Evolutionary conservation across 2,113 vertebrate genomes (phyloP).

Genomic region (Bos javanicus): DNA sequence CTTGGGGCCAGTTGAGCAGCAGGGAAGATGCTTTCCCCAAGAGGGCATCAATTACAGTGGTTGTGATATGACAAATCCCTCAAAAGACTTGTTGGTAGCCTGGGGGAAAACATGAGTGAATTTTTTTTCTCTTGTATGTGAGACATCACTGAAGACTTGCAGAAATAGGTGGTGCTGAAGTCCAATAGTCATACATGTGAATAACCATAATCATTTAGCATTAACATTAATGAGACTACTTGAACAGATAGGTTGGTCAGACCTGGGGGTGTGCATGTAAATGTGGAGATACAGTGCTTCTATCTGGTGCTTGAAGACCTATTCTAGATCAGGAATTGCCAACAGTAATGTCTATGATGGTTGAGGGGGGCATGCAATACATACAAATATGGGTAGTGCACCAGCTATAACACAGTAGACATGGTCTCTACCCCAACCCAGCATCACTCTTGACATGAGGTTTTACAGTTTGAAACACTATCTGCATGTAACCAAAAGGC

Average conservation of each 20-base stretch:
- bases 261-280: not conserved
- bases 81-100: not conserved
- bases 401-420: not conserved
- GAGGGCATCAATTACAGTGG: too few species aligned
- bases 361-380: not conserved
- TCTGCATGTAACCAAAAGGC: not conserved
- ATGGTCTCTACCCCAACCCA: not conserved
- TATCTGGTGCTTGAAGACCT: not conserved
- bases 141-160: not conserved
- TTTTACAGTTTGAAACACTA: not conserved
- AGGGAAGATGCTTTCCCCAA: not conserved
- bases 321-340: not conserved
- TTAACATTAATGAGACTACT: not conserved
- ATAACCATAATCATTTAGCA: not conserved
- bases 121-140: not conserved
- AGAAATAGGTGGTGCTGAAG: not conserved
- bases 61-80: not conserved
- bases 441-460: not conserved
- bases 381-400: not conserved
- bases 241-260: not conserved
- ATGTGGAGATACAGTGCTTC: not conserved
- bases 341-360: not conserved
- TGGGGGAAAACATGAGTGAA: not conserved
- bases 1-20: not conserved
- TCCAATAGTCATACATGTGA: not conserved